A percentile compares a stretch with the other conserved stretches of the same genome.
These are phyloP conservation scores for Amazona guildingii DNA, from an alignment of 2,113 vertebrate species.

Conservation along the genomic window DNA sequence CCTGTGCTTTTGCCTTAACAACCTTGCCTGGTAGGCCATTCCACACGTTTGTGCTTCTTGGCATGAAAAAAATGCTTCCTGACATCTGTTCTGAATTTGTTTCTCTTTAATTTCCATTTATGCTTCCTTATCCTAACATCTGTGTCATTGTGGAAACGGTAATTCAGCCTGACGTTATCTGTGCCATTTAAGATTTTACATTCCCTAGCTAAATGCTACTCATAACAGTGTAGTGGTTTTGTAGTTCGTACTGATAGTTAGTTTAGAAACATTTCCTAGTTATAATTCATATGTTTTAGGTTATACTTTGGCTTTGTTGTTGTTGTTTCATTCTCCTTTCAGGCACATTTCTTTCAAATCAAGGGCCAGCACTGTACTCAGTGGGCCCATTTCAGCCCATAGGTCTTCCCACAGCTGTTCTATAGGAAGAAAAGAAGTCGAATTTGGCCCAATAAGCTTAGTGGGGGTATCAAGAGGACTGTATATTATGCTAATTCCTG, in stretches of 20 bases:
- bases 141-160: slow-evolving; percentile 82
- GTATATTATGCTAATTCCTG: neutral
- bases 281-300: slow-evolving; percentile 40
- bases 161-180: slow-evolving; percentile 82
- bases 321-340: neutral
- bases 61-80: slow-evolving; percentile 78
- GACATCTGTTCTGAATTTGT: slow-evolving; percentile 87
- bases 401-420: neutral
- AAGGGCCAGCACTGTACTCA: neutral
- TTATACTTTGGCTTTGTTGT: neutral
- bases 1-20: slow-evolving; percentile 78
- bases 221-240: slow-evolving; percentile 62
- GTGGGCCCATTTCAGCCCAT: neutral
- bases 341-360: neutral
- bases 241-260: slow-evolving; percentile 54
- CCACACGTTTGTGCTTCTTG: slow-evolving; percentile 80
- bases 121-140: slow-evolving; percentile 85
- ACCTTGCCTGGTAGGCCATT: slow-evolving; percentile 79
- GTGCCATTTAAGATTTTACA: slow-evolving; percentile 81
- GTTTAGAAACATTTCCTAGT: slow-evolving; percentile 11
- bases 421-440: neutral
- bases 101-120: slow-evolving; percentile 88
- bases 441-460: slow-evolving; percentile 6
- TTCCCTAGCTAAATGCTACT: slow-evolving; percentile 77
- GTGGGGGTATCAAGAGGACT: neutral